Percentiles rank a stretch among this genome's conserved stretches.
Conservation (phyloP, 2,113 vertebrate genomes). For the Scolopax mira region DNA sequence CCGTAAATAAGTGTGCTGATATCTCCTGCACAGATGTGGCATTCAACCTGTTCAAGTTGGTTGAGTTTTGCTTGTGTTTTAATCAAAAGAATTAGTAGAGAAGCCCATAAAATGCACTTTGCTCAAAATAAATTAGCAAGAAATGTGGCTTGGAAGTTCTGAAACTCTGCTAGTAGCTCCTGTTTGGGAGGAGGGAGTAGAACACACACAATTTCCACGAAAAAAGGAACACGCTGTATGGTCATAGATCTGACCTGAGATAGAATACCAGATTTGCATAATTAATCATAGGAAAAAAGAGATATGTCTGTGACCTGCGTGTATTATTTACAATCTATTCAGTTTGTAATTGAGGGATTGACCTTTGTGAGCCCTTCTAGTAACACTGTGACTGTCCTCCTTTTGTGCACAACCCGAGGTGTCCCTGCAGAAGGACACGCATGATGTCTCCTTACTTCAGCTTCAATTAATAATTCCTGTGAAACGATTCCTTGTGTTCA, state of each 20-base stretch:
- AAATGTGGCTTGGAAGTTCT: constrained; percentile 21
- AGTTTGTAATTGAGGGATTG: constrained; percentile 63
- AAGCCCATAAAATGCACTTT: constrained; percentile 66
- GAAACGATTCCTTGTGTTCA: background rate
- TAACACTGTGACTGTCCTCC: background rate
- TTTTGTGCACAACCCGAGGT: background rate
- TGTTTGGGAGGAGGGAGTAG: background rate
- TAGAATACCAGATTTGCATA: constrained; percentile 59
- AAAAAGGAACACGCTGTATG: background rate
- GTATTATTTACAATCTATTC: constrained; percentile 67
- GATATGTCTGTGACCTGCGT: constrained; percentile 37
- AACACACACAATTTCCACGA: constrained; percentile 3
- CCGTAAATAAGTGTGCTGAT: constrained; percentile 76
- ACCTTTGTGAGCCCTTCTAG: constrained; percentile 52
- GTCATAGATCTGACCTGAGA: constrained; percentile 44
- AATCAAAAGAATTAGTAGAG: constrained; percentile 72
- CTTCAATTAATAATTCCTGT: background rate
- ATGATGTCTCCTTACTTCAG: background rate
- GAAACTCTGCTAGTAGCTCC: background rate
- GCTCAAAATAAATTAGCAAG: constrained; percentile 68
- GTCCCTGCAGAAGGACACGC: fast-evolving
- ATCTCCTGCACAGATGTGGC: constrained; percentile 79
- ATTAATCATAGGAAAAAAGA: constrained; percentile 64
- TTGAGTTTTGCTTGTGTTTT: constrained; percentile 74
- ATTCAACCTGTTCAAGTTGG: constrained; percentile 76